Base-by-base conservation (phyloP, 2,797 vertebrate species). In the Chelon auratus region DNA sequence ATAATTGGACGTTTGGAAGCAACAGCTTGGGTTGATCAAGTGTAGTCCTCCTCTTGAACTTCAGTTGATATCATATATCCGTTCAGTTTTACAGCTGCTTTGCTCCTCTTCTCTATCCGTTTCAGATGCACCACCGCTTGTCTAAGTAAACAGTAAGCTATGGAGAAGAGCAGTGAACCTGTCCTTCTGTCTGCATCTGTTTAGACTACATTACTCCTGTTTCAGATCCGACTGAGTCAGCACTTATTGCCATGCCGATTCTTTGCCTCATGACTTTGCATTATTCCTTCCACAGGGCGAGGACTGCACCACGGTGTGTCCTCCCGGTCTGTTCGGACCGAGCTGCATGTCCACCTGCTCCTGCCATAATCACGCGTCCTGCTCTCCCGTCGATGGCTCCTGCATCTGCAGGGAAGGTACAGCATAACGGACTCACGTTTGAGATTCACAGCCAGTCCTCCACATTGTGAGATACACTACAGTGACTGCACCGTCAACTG, bases 371-470 rank as follows among this genome's bases (percentile, higher is more conserved):
- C 93, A 93, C 0, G 97, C 95, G 1, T 74, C 92, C 30, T 99
- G 98, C 87, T 98, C 96, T 67, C 95, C 96, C 0, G 85, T 94
- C 50, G 96, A 99, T 2, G 98, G 98, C n/a, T 95, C 95, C 75
- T 99, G 98, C 76, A 85, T 95, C 84, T 99, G 98, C 94, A 96
- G 86, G 88, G 97, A 97, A 95, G 98, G 98, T 99, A 95, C 75
- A 42, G 37, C 47, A 61, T 43, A 60, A 78, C 9, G 59, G 30
- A 52, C 47, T 42, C 26, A 4, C 43, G 14, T 42, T 17, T 12
- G 26, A 66, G 54, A 10, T 47, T 78, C 7, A 61, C 18, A 56
- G 14, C 40, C 62, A n/a, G 60, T 36, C 17, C 11, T 63, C 56
- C 55, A 4, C 39, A 24, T 61, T 67, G 9, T 65, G 9, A 63